phyloP scores from a whole-genome alignment of 2,888 invertebrate species.

The Crepidodera aurea region DNA sequence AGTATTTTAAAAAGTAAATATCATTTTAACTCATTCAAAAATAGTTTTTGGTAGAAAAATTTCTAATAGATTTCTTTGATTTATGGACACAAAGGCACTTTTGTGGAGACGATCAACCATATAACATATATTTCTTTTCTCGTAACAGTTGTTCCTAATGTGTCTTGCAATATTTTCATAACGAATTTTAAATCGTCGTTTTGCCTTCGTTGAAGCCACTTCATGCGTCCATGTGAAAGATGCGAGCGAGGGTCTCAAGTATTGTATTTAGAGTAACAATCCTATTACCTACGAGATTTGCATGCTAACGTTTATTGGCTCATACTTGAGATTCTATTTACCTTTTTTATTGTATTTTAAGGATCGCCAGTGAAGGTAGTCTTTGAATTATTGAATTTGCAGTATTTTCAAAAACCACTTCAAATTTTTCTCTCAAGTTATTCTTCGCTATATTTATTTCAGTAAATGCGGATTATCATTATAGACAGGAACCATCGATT shows the following conservation, averaged over 20 bases:
- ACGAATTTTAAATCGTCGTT: slow-evolving; percentile 60
- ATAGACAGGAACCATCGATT: too few relatives aligned
- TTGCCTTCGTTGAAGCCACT: slow-evolving; percentile 39
- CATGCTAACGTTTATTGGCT: slow-evolving; percentile 29
- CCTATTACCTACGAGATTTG: slow-evolving; percentile 35
- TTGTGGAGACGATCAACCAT: slow-evolving; percentile 1
- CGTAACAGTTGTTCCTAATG: slow-evolving; percentile 58
- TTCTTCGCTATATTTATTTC: too few relatives aligned
- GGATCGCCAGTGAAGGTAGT: neutral
- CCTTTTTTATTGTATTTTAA: neutral
- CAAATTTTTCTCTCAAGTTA: too few relatives aligned
- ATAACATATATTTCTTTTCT: slow-evolving; percentile 46
- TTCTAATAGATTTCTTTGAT: neutral
- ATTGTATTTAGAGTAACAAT: slow-evolving; percentile 34
- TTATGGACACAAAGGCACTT: neutral
- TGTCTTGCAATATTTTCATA: slow-evolving; percentile 57
- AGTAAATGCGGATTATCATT: too few relatives aligned
- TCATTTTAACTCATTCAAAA: too few relatives aligned
- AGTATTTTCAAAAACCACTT: neutral
- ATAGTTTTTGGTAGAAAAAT: too few relatives aligned
- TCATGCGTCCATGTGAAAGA: slow-evolving; percentile 26
- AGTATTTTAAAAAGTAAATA: too few relatives aligned
- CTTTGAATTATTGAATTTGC: neutral
- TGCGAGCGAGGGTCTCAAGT: slow-evolving; percentile 32
- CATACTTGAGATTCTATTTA: slow-evolving; percentile 1